Conservation (phyloP, 92 coral and sea anemone genomes). For the Parazoanthus atlanticus region DNA sequence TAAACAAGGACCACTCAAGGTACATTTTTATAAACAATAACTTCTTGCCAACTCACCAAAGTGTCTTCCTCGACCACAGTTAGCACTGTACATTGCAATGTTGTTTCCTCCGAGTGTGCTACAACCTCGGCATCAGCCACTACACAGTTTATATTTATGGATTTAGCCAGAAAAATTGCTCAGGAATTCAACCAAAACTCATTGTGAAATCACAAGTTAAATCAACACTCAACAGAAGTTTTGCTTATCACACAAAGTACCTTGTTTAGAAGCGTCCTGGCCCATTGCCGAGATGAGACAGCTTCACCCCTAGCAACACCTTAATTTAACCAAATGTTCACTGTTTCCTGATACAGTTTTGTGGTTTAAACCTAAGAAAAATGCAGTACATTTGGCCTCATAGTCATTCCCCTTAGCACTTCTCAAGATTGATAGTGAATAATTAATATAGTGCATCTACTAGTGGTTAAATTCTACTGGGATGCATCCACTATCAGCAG, state of each 20-base stretch:
- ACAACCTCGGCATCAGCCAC: constrained; percentile 85
- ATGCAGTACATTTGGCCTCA: constrained; percentile 11
- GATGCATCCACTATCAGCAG: background rate
- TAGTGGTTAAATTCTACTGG: background rate
- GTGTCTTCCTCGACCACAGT: constrained; percentile 75
- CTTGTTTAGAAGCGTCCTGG: constrained; percentile 87
- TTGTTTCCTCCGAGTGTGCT: constrained; percentile 87
- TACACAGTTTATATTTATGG: constrained; percentile 50
- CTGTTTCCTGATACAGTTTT: background rate
- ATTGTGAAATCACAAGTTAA: constrained; percentile 29
- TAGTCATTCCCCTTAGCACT: constrained; percentile 8
- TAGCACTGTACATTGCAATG: constrained; percentile 86
- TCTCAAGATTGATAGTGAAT: constrained; percentile 20
- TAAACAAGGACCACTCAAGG: constrained; percentile 15
- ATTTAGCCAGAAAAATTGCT: constrained; percentile 52
- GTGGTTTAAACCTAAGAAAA: constrained; percentile 10
- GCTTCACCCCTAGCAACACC: background rate
- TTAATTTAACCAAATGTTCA: background rate
- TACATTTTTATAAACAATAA: constrained; percentile 4
- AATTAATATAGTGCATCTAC: constrained; percentile 25
- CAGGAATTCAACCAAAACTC: constrained; percentile 39
- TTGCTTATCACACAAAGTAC: constrained; percentile 45
- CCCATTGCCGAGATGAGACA: constrained; percentile 72
- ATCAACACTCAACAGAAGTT: constrained; percentile 31
- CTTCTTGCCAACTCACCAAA: constrained; percentile 69